Evolutionary conservation across 2,113 vertebrate genomes (phyloP).

Genomic region (Prunella himalayana): DNA sequence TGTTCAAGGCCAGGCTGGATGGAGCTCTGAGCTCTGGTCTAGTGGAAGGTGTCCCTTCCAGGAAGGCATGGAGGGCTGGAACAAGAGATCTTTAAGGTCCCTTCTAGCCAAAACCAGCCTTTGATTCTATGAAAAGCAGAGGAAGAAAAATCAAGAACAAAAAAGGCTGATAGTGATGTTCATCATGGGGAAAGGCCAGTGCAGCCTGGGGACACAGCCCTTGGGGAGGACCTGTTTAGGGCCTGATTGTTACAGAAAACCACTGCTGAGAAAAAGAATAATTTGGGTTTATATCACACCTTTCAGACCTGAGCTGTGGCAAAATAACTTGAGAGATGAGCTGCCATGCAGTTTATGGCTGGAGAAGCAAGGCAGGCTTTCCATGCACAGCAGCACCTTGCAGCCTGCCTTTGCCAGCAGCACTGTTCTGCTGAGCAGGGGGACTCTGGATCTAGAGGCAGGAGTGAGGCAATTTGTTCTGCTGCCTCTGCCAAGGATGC

Average conservation of each 20-base stretch:
- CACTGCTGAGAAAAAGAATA: neutral
- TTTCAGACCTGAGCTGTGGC: neutral
- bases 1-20: neutral
- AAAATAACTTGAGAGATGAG: neutral
- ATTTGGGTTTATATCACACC: neutral
- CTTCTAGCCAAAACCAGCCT: neutral
- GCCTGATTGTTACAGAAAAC: neutral
- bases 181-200: neutral
- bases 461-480: neutral
- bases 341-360: neutral
- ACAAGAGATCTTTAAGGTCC: neutral
- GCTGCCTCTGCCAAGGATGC: neutral
- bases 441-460: neutral
- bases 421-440: neutral
- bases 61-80: neutral
- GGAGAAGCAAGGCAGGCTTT: neutral
- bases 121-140: neutral
- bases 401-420: neutral
- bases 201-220: neutral
- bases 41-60: neutral
- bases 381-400: neutral
- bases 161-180: neutral
- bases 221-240: neutral
- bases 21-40: neutral
- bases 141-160: neutral